These are phyloP conservation scores for Pelosia muscerda DNA, from an alignment of 2,888 invertebrate genomes.

Conservation along the genomic window DNA sequence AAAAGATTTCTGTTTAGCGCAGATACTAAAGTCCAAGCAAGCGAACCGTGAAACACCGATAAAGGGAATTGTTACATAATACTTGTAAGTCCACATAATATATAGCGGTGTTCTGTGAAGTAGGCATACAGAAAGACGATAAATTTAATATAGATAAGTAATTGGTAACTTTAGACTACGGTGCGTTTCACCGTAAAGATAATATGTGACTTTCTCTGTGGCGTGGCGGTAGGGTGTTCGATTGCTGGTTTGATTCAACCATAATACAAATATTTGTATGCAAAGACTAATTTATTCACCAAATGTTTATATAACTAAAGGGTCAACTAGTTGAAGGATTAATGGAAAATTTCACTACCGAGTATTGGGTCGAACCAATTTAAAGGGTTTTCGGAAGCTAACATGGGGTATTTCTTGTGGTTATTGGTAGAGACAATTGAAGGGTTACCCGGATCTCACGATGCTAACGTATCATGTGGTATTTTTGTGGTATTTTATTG, in stretches of 20 bases:
- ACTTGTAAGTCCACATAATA: not conserved
- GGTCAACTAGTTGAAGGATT: not conserved
- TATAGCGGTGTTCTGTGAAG: not conserved
- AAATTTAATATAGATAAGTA: not conserved
- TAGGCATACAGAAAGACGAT: not conserved
- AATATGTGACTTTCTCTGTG: not conserved
- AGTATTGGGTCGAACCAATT: not conserved
- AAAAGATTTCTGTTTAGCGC: not conserved
- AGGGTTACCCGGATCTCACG: not conserved
- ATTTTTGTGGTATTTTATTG: not conserved
- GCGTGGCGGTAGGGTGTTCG: not conserved
- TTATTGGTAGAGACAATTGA: not conserved
- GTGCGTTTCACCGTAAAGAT: not conserved
- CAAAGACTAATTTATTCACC: too few species aligned
- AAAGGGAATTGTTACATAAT: slow-evolving; percentile 3
- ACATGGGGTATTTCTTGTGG: not conserved
- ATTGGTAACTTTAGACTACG: not conserved
- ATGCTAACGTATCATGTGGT: not conserved
- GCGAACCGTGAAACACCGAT: slow-evolving; percentile 1
- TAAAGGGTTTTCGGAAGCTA: not conserved
- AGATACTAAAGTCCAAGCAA: not conserved
- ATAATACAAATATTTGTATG: too few species aligned
- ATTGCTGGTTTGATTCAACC: too few species aligned
- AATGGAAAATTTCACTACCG: not conserved
- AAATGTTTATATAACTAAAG: too few species aligned